Base-by-base conservation (phyloP, 2,797 vertebrate genomes). In the Astyanax mexicanus region DNA sequence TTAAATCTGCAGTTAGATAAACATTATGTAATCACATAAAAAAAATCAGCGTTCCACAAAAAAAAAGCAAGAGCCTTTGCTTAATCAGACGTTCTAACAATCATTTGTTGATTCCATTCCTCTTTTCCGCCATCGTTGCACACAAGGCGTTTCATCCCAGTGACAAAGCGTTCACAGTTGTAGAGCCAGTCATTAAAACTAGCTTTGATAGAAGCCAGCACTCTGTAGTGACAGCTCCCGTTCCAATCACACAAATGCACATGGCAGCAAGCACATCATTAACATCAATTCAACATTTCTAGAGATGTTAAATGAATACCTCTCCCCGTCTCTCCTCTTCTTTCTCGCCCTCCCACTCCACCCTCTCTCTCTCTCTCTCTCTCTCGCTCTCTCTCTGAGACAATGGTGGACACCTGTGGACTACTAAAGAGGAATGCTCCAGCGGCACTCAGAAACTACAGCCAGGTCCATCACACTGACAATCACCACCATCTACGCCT, bases 191-290 rank as follows among this genome's bases (percentile, higher is more conserved):
- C 29, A 19, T 69, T 61, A 52, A 58, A 49, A 40, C 23, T 60
- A 10, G 4, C 47, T 40, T 32, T 62, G 65, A 52, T 51, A n/a
- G 35, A 21, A 42, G 44, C 57, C 45, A 21, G 19, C 49, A 37
- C 45, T 29, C 69, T 60, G 60, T 58, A 44, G 72, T 58, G 52
- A 15, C 5, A 82, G 78, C 83, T 87, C 13, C 84, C 79, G 85
- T 87, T 86, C 81, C 80, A 87, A 89, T 84, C 81, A 11, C 85
- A 84, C 79, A 82, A 88, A 84, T 84, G 87, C 85, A 82, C 87
- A 85, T 86, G 86, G 82, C 86, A 83, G 81, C 86, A 84, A 82
- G 84, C 85, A 86, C 79, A 78, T 90, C 83, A 88, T 92, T 91
- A 89, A 82, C 85, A 84, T 84, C 86, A 79, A 85, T 75, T 77